Conservation (phyloP, 1,140 invertebrate genomes). For the Drosophila ogumai region DNA sequence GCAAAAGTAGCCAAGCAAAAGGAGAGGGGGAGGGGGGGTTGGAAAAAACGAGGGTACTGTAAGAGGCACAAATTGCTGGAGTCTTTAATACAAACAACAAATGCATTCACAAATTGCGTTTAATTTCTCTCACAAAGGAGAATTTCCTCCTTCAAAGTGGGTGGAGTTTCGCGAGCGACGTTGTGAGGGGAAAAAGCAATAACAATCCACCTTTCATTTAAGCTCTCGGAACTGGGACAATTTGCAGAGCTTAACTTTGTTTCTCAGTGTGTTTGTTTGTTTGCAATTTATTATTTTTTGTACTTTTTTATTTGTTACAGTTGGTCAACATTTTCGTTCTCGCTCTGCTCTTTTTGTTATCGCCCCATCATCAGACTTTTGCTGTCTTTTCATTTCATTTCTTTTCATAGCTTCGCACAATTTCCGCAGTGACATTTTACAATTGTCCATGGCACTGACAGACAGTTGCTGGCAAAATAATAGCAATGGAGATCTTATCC, state of each 20-base stretch:
- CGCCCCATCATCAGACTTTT: conserved; percentile 49
- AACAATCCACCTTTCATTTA: conserved; percentile 60
- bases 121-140: conserved; percentile 63
- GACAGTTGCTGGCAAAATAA: conserved; percentile 19
- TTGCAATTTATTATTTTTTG: conserved; percentile 34
- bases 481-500: conserved; percentile 41
- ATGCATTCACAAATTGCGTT: conserved; percentile 69
- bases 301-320: conserved; percentile 38
- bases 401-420: conserved; percentile 67
- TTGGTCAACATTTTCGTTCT: conserved; percentile 62
- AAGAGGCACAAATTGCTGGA: conserved; percentile 56
- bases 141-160: conserved; percentile 24
- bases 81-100: conserved; percentile 73
- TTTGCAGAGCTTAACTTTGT: conserved; percentile 64
- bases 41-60: conserved; percentile 15
- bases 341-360: conserved; percentile 47
- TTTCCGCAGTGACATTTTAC: conserved; percentile 76
- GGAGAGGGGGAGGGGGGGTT: neutral
- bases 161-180: neutral
- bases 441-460: conserved; percentile 54
- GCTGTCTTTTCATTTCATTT: conserved; percentile 64
- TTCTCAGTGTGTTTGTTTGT: conserved; percentile 30
- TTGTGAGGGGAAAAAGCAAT: conserved; percentile 9
- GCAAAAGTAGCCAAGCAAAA: conserved; percentile 57
- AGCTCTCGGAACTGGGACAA: conserved; percentile 68